These are phyloP conservation scores for Sphaerophoria rueppellii DNA, from an alignment of 2,888 invertebrate genomes.

Conservation along the genomic window DNA sequence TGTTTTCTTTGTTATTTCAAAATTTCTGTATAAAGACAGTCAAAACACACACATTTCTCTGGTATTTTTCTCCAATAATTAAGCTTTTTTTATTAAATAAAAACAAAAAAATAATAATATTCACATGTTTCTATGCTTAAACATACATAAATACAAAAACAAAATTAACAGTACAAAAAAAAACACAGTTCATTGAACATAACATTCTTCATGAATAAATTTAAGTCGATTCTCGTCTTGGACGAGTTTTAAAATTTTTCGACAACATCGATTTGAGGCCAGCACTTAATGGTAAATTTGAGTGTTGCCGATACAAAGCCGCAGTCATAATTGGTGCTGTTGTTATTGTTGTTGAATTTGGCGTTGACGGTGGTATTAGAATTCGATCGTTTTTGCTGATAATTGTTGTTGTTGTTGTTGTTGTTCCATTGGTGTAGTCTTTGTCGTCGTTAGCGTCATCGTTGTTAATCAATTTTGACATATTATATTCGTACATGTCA, in stretches of 20 bases:
- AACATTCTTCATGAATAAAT: neutral
- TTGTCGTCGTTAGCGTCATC: conserved; percentile 45
- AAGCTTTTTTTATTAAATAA: conserved; percentile 20
- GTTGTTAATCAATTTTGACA: conserved; percentile 39
- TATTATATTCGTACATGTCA: conserved; percentile 48
- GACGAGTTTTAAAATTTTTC: conserved; percentile 74
- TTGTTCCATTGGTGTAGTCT: too few relatives aligned
- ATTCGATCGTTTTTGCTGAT: conserved; percentile 50
- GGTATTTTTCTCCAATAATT: conserved; percentile 27
- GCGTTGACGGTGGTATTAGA: conserved; percentile 34
- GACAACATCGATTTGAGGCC: conserved; percentile 74
- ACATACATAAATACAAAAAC: conserved; percentile 50
- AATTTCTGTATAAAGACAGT: conserved; percentile 52
- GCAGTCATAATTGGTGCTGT: conserved; percentile 49
- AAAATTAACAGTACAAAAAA: neutral
- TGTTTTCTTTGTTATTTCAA: conserved; percentile 19
- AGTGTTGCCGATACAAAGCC: conserved; percentile 68
- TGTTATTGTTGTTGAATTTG: conserved; percentile 34
- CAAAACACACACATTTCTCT: conserved; percentile 62
- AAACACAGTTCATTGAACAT: conserved; percentile 16
- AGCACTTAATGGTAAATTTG: conserved; percentile 74
- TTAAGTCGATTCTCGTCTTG: conserved; percentile 75
- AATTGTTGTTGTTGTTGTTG: conserved; percentile 28
- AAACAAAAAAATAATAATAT: conserved; percentile 53
- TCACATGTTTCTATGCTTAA: conserved; percentile 56